phyloP scores from a whole-genome alignment of 2,888 invertebrate genomes.

The Lepidochitona cinerea region DNA sequence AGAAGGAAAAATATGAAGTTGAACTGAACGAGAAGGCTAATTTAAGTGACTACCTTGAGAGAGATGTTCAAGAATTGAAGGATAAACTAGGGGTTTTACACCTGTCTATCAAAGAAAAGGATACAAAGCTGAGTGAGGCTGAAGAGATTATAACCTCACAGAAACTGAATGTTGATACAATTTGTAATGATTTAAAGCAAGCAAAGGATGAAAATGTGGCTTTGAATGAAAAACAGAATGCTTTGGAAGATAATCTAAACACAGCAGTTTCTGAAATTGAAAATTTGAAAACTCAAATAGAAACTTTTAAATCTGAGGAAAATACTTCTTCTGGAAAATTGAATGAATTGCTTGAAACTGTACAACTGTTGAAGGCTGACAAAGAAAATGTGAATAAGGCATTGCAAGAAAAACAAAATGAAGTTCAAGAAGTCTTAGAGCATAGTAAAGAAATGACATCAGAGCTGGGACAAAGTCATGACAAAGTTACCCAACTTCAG shows the following conservation, averaged over 20 bases:
- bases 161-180: background rate
- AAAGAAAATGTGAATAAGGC: slow-evolving; percentile 13
- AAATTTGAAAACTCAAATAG: slow-evolving; percentile 8
- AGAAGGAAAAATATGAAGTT: slow-evolving; percentile 33
- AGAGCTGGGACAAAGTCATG: no score
- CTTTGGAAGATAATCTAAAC: background rate
- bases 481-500: no score
- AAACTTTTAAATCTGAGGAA: slow-evolving; percentile 28
- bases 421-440: no score
- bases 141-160: background rate
- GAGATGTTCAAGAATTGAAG: slow-evolving; percentile 21
- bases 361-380: slow-evolving; percentile 19
- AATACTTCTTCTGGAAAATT: slow-evolving; percentile 10
- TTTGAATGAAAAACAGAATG: slow-evolving; percentile 22
- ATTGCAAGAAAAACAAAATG: background rate
- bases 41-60: background rate
- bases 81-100: slow-evolving; percentile 12
- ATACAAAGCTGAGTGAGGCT: background rate
- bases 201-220: slow-evolving; percentile 18
- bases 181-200: background rate
- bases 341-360: background rate
- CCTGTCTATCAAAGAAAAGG: background rate
- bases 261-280: slow-evolving; percentile 9
- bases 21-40: slow-evolving; percentile 20
- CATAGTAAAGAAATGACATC: no score